These are phyloP conservation scores for Eolophus roseicapilla DNA, from an alignment of 2,113 vertebrate species.

Conservation along the genomic window DNA sequence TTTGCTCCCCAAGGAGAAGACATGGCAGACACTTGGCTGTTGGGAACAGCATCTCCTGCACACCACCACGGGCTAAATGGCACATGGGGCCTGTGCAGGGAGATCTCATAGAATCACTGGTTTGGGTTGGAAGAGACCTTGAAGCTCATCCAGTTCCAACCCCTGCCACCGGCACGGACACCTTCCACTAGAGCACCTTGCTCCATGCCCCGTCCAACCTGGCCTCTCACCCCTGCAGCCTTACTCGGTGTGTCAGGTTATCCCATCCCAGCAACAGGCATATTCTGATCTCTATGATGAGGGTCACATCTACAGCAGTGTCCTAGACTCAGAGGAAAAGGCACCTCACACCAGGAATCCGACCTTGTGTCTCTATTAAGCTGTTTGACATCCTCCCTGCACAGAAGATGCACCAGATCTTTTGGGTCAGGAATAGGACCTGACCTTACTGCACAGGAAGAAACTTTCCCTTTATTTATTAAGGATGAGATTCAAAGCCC, in stretches of 20 bases:
- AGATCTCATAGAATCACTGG: neutral
- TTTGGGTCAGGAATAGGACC: neutral
- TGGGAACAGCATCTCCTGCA: neutral
- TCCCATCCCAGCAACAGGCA: neutral
- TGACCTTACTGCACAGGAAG: neutral
- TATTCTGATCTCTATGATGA: fast-evolving
- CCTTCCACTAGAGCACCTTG: neutral
- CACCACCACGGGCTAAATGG: fast-evolving
- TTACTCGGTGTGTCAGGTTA: fast-evolving
- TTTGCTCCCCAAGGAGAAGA: neutral
- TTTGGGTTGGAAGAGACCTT: neutral
- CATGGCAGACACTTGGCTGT: fast-evolving
- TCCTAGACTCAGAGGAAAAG: neutral
- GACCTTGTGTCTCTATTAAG: fast-evolving
- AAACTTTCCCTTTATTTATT: neutral
- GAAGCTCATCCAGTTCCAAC: neutral
- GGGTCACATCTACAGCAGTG: neutral
- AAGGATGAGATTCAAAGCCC: neutral
- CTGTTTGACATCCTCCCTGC: neutral
- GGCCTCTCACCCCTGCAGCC: neutral
- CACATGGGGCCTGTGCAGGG: neutral
- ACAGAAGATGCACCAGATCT: neutral
- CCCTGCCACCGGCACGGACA: neutral
- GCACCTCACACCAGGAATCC: neutral
- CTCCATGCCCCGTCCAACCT: neutral